A percentile compares a stretch with the other conserved stretches of the same genome.
Evolutionary conservation across 1,140 invertebrate genomes (phyloP).

Genomic region (Scaptomyza montana): DNA sequence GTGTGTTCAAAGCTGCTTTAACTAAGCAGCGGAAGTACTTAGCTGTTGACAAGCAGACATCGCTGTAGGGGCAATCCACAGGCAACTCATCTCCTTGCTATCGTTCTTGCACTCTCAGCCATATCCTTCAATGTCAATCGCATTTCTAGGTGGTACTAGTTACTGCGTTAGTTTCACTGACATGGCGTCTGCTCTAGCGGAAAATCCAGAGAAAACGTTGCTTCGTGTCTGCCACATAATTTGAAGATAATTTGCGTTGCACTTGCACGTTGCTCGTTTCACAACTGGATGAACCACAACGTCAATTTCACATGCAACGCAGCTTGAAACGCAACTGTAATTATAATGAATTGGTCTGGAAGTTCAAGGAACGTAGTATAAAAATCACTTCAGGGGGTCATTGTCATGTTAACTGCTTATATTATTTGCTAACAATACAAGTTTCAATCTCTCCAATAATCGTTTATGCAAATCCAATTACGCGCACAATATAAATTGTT

Average conservation of each 20-base stretch:
- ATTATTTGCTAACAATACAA: constrained; percentile 13
- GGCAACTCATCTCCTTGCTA: constrained; percentile 2
- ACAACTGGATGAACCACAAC: constrained; percentile 17
- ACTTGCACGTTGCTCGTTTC: constrained; percentile 23
- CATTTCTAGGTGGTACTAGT: constrained; percentile 16
- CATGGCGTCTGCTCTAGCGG: constrained; percentile 56
- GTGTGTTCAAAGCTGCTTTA: constrained; percentile 21
- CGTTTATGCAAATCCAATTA: constrained; percentile 7
- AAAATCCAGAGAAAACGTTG: constrained; percentile 52
- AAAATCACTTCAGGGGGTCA: constrained; percentile 2
- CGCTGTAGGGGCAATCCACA: constrained; percentile 1
- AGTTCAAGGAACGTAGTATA: background rate
- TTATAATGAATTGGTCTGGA: constrained; percentile 36
- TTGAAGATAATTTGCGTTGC: constrained; percentile 50
- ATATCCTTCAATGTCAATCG: constrained; percentile 44
- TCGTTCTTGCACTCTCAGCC: background rate
- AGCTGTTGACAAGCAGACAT: constrained; percentile 14
- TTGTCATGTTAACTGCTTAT: constrained; percentile 14
- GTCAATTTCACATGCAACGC: constrained; percentile 18
- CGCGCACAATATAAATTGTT: background rate
- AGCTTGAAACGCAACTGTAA: constrained; percentile 32
- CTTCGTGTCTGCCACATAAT: constrained; percentile 65
- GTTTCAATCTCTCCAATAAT: constrained; percentile 1
- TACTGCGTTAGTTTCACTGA: constrained; percentile 27
- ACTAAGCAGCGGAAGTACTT: constrained; percentile 50